phyloP scores from a whole-genome alignment of 2,888 invertebrate genomes.

The Aricia artaxerxes region DNA sequence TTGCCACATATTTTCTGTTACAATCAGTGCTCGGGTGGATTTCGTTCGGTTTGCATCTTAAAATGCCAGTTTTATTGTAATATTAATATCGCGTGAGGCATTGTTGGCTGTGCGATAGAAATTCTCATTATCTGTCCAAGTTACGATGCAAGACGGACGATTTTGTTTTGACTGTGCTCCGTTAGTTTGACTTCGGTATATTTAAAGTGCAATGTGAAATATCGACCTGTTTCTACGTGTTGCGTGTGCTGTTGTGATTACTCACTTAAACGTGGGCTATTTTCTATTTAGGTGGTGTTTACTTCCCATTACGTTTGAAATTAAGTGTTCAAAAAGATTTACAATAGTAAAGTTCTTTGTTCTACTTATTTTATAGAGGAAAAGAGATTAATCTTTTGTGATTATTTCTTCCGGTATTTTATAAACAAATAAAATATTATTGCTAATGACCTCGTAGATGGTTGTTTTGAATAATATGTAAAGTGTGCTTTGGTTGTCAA shows the following conservation, averaged over 20 bases:
- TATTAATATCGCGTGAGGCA: slow-evolving; percentile 45
- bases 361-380: background rate
- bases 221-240: slow-evolving; percentile 13
- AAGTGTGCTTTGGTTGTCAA: background rate
- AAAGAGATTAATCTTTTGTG: background rate
- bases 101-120: slow-evolving; percentile 44
- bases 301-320: slow-evolving; percentile 24
- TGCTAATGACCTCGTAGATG: background rate
- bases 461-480: background rate
- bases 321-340: background rate
- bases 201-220: slow-evolving; percentile 22
- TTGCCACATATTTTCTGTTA: slow-evolving; percentile 47
- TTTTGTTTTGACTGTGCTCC: slow-evolving; percentile 38
- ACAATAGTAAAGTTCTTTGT: background rate
- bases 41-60: slow-evolving; percentile 53
- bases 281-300: slow-evolving; percentile 8
- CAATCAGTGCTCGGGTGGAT: slow-evolving; percentile 55
- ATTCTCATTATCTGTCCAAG: slow-evolving; percentile 42
- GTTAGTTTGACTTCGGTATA: slow-evolving; percentile 26
- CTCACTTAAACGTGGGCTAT: slow-evolving; percentile 17
- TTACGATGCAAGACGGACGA: slow-evolving; percentile 38
- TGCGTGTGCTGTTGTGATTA: slow-evolving; percentile 22
- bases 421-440: background rate
- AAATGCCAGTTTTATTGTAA: slow-evolving; percentile 35
- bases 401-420: background rate